A percentile compares a stretch with the other conserved stretches of the same genome.
These are phyloP conservation scores for Dryadula phaetusa DNA, from an alignment of 2,888 invertebrate genomes.

Conservation along the genomic window DNA sequence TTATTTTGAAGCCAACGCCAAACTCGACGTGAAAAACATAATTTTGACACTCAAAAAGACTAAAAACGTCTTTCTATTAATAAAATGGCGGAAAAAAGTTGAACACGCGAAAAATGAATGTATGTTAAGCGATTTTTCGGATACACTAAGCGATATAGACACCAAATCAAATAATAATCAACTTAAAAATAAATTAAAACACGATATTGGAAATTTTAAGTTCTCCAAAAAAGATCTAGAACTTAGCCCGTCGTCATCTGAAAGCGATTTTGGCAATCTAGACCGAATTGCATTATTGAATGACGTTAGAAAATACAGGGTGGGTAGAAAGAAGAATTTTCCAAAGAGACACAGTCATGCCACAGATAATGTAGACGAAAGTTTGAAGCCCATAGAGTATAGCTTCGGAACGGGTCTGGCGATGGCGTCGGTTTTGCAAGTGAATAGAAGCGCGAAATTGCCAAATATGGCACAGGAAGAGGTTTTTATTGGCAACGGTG, in stretches of 20 bases:
- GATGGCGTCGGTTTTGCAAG: conserved; percentile 76
- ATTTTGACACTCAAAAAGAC: conserved; percentile 54
- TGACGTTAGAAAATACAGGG: conserved; percentile 67
- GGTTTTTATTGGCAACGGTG: conserved; percentile 76
- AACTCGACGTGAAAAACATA: conserved; percentile 56
- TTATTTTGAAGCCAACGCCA: conserved; percentile 58
- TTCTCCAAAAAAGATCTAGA: conserved; percentile 69
- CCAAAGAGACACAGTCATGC: conserved; percentile 54
- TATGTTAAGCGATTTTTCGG: conserved; percentile 54
- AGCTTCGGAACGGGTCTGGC: conserved; percentile 78
- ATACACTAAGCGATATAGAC: conserved; percentile 55
- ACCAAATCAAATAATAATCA: neutral
- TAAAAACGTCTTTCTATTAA: conserved; percentile 51
- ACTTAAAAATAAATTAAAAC: conserved; percentile 46
- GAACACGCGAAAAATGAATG: conserved; percentile 39
- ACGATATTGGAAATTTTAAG: conserved; percentile 52
- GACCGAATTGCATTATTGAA: conserved; percentile 60
- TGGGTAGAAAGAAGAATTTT: conserved; percentile 65
- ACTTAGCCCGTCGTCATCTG: conserved; percentile 64
- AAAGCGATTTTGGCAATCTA: conserved; percentile 65
- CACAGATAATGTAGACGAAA: conserved; percentile 68
- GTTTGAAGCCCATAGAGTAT: conserved; percentile 75
- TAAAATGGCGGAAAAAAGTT: conserved; percentile 60
- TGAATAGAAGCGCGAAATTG: conserved; percentile 57
- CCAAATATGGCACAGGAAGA: conserved; percentile 67